These are phyloP conservation scores for Gymnocypris eckloni DNA, from an alignment of 2,797 vertebrate species.

Conservation along the genomic window DNA sequence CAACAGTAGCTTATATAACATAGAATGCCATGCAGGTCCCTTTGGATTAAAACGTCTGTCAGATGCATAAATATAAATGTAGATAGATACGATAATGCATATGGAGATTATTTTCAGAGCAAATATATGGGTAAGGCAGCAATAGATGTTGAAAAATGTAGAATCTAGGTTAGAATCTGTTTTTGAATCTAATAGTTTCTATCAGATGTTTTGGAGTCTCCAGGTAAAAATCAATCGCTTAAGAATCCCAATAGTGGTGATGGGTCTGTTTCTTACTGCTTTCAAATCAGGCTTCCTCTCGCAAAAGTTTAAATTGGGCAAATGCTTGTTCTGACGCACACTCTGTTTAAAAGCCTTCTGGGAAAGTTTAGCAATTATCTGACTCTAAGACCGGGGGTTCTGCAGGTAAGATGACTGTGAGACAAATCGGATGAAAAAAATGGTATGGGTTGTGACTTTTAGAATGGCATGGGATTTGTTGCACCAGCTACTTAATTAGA, in stretches of 20 bases:
- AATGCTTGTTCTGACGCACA: conserved; percentile 7
- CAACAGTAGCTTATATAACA: neutral
- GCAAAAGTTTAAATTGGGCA: conserved; percentile 7
- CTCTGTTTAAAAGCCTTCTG: conserved; percentile 21
- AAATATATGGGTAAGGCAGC: conserved; percentile 11
- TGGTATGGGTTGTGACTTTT: neutral
- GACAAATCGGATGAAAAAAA: conserved; percentile 20
- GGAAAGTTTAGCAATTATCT: conserved; percentile 29
- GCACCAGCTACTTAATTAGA: conserved; percentile 10
- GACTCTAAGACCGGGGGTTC: neutral
- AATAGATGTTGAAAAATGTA: conserved; percentile 8
- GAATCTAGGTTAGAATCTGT: neutral
- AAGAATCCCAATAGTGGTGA: neutral
- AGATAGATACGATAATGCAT: neutral
- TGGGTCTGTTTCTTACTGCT: conserved; percentile 13
- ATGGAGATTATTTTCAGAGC: conserved; percentile 18
- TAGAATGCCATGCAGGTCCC: neutral
- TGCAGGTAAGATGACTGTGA: conserved; percentile 17
- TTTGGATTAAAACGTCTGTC: neutral
- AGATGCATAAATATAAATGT: conserved; percentile 9
- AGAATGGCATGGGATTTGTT: neutral
- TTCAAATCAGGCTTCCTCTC: conserved; percentile 5
- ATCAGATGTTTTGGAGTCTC: neutral
- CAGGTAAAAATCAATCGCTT: conserved; percentile 1
- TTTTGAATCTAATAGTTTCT: conserved; percentile 6